Base-by-base conservation (phyloP, 1,140 invertebrate species). In the Antheraea pernyi region DNA sequence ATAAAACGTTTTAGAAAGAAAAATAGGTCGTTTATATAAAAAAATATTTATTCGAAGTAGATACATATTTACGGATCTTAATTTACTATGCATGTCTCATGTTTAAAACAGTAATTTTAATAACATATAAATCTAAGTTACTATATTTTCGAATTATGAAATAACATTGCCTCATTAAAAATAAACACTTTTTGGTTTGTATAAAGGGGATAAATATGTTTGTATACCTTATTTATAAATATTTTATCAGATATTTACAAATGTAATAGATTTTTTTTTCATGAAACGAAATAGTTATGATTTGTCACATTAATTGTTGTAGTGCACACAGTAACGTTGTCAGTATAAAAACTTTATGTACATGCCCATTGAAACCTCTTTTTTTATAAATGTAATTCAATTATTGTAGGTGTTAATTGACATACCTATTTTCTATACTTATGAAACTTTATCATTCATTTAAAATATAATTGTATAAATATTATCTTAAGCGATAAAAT, bases 171-270 rank as follows among this genome's bases (percentile, higher is more conserved):
- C 16, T 13, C 46, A 16, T 53, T 53, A 9, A 53, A 53, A 53
- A 53, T 53, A 53, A 53, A 11, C 9, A 6, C 7, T 53, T 53
- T 53, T 64, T 64, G 36, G 36, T 64, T 19, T 37, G 11, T 42
- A 37, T 10, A 42, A 18, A 16, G 13, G 13, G 16, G 0, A 22
- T 63, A 37, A 67, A 19, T 68, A 39, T 39, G 48, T 13, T 30
- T 65, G 22, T 19, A n/a, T 39, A 36, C 22, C 30, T 61, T 61
- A 61, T 42, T 18, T 46, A n/a, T 19, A 19, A 67, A 65, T 60
- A 67, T 60, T 74, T 68, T 65, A 66, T 68, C 48, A 64, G 42
- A 71, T 77, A 70, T 73, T 73, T 75, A 78, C 76, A 75, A 74
- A 68, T 61, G 67, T 19, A 65, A 65, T 59, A 42, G 30, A 58